Evolutionary conservation across 2,888 invertebrate genomes (phyloP).

Genomic region (Bugulina stolonifera): DNA sequence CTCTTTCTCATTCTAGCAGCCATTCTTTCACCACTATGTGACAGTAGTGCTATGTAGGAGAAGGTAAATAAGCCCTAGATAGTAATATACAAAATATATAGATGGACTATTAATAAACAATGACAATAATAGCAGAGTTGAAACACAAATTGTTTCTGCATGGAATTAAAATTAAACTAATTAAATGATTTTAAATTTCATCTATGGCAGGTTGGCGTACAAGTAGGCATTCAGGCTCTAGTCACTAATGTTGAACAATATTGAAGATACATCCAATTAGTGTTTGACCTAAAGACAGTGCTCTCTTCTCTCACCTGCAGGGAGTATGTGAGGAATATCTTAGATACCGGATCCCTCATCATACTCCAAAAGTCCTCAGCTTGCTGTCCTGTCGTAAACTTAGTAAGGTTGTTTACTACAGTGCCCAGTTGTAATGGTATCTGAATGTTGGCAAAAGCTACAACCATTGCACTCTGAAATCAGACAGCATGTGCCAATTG

Average conservation of each 20-base stretch:
- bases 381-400: conserved; percentile 39
- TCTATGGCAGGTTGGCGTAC: too few species aligned
- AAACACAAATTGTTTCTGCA: too few species aligned
- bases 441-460: conserved; percentile 80
- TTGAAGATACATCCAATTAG: too few species aligned
- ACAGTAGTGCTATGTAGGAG: conserved; percentile 77
- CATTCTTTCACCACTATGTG: conserved; percentile 80
- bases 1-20: conserved; percentile 74
- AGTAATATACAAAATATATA: too few species aligned
- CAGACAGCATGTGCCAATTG: conserved; percentile 2
- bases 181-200: too few species aligned
- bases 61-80: conserved; percentile 79
- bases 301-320: conserved; percentile 67
- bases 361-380: background rate
- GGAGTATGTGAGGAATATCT: conserved; percentile 65
- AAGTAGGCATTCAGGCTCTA: too few species aligned
- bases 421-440: conserved; percentile 78
- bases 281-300: too few species aligned
- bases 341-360: conserved; percentile 61
- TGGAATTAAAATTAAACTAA: too few species aligned
- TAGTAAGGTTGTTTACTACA: conserved; percentile 71
- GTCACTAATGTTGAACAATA: too few species aligned
- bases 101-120: background rate
- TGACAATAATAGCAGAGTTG: background rate
- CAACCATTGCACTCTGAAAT: conserved; percentile 76